These are phyloP conservation scores for Uropsilus gracilis DNA, from an alignment of 2,113 vertebrate species.

Conservation along the genomic window DNA sequence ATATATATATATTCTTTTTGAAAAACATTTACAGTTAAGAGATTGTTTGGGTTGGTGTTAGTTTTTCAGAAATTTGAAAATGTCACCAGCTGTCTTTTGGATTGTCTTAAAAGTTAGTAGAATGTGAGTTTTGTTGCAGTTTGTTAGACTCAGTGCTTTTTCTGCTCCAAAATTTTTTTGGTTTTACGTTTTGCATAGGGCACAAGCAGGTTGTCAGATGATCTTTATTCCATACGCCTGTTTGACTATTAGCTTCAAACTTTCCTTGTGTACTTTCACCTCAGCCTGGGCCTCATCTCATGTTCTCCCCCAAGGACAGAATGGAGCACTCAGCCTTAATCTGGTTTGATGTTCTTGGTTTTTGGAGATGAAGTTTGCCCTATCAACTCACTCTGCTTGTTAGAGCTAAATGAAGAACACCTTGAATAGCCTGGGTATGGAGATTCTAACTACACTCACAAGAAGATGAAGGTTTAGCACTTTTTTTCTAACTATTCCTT, in stretches of 20 bases:
- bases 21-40: not conserved
- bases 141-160: not conserved
- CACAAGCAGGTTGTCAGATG: not conserved
- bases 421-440: not conserved
- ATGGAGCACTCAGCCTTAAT: not conserved
- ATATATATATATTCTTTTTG: no score
- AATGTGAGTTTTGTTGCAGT: not conserved
- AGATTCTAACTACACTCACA: not conserved
- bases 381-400: not conserved
- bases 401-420: not conserved
- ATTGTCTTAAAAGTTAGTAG: not conserved
- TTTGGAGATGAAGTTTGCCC: not conserved
- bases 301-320: accelerated
- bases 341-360: not conserved
- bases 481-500: not conserved
- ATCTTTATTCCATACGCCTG: not conserved
- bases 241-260: not conserved
- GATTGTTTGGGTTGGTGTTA: not conserved
- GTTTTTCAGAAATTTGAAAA: not conserved
- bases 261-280: not conserved
- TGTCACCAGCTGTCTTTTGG: not conserved
- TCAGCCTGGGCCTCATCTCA: not conserved
- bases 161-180: not conserved
- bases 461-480: not conserved
- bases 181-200: not conserved